These are phyloP conservation scores for Electrona antarctica DNA, from an alignment of 2,113 vertebrate genomes.

Conservation along the genomic window DNA sequence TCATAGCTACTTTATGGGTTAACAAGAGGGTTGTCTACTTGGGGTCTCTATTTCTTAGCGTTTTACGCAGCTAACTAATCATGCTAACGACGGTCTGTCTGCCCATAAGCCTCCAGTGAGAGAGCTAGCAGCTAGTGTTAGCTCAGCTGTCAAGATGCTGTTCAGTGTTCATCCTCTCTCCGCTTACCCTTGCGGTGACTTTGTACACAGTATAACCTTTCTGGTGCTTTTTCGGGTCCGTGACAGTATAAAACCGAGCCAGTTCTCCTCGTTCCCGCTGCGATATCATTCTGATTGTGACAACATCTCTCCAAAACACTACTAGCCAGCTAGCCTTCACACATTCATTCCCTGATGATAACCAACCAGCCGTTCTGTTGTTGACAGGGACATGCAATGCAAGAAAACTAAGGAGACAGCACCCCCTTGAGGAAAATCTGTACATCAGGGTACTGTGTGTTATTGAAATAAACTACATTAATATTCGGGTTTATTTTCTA, in stretches of 20 bases:
- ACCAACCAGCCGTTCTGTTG: neutral
- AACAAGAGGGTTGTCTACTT: too few species aligned
- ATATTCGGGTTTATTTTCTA: too few species aligned
- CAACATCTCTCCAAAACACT: conserved; percentile 73
- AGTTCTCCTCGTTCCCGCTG: conserved; percentile 87
- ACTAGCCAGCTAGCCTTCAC: conserved; percentile 53
- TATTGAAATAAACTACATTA: too few species aligned
- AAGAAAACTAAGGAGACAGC: conserved; percentile 3
- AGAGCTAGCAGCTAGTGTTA: conserved; percentile 48
- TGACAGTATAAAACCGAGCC: conserved; percentile 97
- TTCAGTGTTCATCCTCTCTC: neutral
- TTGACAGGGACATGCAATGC: neutral
- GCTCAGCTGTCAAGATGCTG: conserved; percentile 10
- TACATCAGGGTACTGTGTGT: neutral
- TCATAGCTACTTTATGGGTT: too few species aligned
- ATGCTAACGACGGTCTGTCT: too few species aligned
- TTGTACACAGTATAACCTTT: conserved; percentile 95
- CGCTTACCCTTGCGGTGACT: conserved; percentile 94
- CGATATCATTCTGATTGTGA: conserved; percentile 87
- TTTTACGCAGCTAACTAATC: too few species aligned
- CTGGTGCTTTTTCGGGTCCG: conserved; percentile 89
- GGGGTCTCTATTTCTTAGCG: too few species aligned
- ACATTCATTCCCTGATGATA: conserved; percentile 52
- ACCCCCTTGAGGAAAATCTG: neutral
- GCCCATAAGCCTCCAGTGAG: conserved; percentile 1